Evolutionary conservation across 1,140 invertebrate genomes (phyloP), one percentile per base, ranked within the genome.

Genomic region (Calosoma granatense): DNA sequence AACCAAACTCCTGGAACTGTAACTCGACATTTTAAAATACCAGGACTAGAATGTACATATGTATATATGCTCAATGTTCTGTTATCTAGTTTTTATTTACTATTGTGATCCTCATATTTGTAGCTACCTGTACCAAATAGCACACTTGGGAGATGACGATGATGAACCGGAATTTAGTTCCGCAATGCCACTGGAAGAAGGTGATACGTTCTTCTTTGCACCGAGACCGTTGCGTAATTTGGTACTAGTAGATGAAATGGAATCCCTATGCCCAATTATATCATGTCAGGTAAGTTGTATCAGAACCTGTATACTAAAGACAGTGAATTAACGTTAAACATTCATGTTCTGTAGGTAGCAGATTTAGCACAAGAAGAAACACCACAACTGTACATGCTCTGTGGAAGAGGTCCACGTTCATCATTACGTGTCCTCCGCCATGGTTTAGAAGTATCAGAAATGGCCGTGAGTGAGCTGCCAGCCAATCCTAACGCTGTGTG

Each of bases 401-500:
- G 96, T 77, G 97, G 97, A 0, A 78, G 96, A 60, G 95, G 97
- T 1, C 89, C 97, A 1, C 78, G 96, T 55, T 98, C 95, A 0
- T 89, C 94, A 0, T 65, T 99, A 1, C 75, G 95, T 66, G 92
- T 99, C 1, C 74, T 99, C 1, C 81, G 97, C 43, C 97, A 99
- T 74, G 97, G 97, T 66, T 76, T 99, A 12, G 97, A 99, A 80
- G 95, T 90, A 1, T 94, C 94, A 0, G 97, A 99, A 76, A 99
- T 99, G 97, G 97, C 97, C 64, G 95, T 99, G 2, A 98, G 95
- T 51, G 97, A 99, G 74, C 75, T 99, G 60, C 97, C 97, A 12
- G 96, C 96, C 71, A 98, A 96, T 72, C 97, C 97, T 9, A 99
- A 97, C 78, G 96, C 96, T 67, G 97, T 99, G 3, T 99, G 97